Percentiles rank a stretch among this genome's conserved stretches.
Evolutionary conservation across 2,888 invertebrate species (phyloP).

Genomic region (Mystacides longicornis): DNA sequence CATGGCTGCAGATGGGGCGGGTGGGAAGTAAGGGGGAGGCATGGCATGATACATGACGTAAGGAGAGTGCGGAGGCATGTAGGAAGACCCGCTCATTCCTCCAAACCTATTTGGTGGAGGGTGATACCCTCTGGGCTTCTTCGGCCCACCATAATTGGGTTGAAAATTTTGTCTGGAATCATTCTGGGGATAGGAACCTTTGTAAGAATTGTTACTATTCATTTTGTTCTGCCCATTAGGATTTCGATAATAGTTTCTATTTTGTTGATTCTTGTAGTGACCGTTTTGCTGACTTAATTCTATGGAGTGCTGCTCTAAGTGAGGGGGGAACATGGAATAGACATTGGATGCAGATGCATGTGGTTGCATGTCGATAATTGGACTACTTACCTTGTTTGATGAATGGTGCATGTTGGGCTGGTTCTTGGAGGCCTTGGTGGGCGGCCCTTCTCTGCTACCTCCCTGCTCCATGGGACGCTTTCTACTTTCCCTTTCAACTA

Average conservation of each 20-base stretch:
- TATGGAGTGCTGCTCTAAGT: background rate
- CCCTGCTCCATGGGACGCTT: slow-evolving; percentile 33
- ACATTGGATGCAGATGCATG: background rate
- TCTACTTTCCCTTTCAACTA: slow-evolving; percentile 49
- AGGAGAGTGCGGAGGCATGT: background rate
- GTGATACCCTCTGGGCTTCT: background rate
- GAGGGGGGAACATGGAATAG: background rate
- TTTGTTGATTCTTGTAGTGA: background rate
- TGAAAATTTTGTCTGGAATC: background rate
- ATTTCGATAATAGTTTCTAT: background rate
- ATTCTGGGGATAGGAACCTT: background rate
- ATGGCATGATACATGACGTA: slow-evolving; percentile 12
- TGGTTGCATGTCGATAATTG: background rate
- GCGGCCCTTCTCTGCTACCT: slow-evolving; percentile 21
- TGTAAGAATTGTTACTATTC: background rate
- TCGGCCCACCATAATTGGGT: background rate
- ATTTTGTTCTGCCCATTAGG: background rate
- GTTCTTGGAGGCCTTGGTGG: background rate
- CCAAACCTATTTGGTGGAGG: slow-evolving; percentile 3
- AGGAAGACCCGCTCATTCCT: slow-evolving; percentile 1
- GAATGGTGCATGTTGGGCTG: slow-evolving; percentile 2
- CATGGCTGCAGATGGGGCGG: background rate
- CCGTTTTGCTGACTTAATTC: background rate
- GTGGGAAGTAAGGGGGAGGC: background rate
- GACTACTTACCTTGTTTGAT: slow-evolving; percentile 13